Percentiles rank a stretch among this genome's conserved stretches.
Conservation (phyloP, 2,888 invertebrate genomes). For the Muschampia plurimacula region DNA sequence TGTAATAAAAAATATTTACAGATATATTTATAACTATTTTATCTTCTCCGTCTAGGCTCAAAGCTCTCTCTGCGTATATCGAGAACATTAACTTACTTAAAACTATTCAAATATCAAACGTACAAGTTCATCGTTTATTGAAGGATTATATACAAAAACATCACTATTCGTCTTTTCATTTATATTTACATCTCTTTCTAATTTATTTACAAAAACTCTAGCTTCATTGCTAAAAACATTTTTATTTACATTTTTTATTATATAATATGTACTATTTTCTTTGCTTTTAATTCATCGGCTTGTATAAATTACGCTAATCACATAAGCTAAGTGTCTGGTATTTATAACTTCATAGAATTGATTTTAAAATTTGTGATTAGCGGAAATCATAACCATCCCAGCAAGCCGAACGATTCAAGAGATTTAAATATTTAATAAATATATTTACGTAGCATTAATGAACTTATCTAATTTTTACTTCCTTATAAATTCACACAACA, state of each 20-base stretch:
- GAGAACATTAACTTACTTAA: conserved; percentile 34
- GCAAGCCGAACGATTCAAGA: no score
- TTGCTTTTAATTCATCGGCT: neutral
- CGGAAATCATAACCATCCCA: neutral
- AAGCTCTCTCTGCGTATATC: conserved; percentile 59
- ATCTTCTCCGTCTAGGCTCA: conserved; percentile 74
- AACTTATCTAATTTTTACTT: conserved; percentile 2
- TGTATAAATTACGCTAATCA: neutral
- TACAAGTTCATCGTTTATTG: conserved; percentile 42
- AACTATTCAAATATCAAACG: conserved; percentile 50
- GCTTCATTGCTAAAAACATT: conserved; percentile 6
- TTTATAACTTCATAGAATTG: neutral
- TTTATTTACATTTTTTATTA: neutral
- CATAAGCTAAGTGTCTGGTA: neutral
- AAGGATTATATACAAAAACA: conserved; percentile 68
- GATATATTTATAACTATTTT: conserved; percentile 34
- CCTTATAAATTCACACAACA: conserved; percentile 56
- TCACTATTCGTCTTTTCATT: conserved; percentile 72
- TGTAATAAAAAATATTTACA: conserved; percentile 8
- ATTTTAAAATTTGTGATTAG: neutral
- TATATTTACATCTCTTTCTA: conserved; percentile 56
- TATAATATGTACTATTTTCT: neutral
- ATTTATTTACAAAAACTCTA: conserved; percentile 49
- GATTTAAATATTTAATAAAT: neutral
- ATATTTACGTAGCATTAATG: conserved; percentile 4